Conservation (phyloP, 2,888 invertebrate species). For the Heteromyza rotundicornis region DNA sequence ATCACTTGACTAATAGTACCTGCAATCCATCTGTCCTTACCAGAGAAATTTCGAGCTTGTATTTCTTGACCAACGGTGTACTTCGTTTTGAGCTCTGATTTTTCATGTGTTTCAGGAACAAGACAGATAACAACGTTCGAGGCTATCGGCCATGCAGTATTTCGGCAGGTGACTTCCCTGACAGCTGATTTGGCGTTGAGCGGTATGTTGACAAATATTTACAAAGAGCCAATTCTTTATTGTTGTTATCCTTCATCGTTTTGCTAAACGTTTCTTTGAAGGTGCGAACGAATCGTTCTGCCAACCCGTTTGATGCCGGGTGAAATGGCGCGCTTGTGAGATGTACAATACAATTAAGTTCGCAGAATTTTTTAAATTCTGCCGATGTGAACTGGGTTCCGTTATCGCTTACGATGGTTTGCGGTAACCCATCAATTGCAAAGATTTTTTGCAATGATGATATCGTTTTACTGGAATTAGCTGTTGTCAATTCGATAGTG, state of each 20-base stretch:
- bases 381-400: conserved; percentile 32
- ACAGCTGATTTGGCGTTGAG: conserved; percentile 4
- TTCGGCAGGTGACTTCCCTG: conserved; percentile 12
- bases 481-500: conserved; percentile 12
- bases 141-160: not conserved
- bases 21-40: not conserved
- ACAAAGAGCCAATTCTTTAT: conserved; percentile 1
- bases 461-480: conserved; percentile 18
- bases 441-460: conserved; percentile 31
- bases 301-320: conserved; percentile 33
- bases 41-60: no score
- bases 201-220: conserved; percentile 20
- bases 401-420: conserved; percentile 35
- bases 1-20: not conserved
- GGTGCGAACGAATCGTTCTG: conserved; percentile 31
- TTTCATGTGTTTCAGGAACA: not conserved
- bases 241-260: conserved; percentile 1
- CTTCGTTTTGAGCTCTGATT: no score
- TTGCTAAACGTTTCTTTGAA: conserved; percentile 1
- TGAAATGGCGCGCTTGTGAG: conserved; percentile 33
- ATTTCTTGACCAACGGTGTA: no score
- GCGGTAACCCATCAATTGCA: conserved; percentile 34
- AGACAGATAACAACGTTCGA: not conserved
- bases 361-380: conserved; percentile 34
- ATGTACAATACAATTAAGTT: conserved; percentile 32